Conservation (phyloP, 2,797 vertebrate genomes). For the Novumbra hubbsi region DNA sequence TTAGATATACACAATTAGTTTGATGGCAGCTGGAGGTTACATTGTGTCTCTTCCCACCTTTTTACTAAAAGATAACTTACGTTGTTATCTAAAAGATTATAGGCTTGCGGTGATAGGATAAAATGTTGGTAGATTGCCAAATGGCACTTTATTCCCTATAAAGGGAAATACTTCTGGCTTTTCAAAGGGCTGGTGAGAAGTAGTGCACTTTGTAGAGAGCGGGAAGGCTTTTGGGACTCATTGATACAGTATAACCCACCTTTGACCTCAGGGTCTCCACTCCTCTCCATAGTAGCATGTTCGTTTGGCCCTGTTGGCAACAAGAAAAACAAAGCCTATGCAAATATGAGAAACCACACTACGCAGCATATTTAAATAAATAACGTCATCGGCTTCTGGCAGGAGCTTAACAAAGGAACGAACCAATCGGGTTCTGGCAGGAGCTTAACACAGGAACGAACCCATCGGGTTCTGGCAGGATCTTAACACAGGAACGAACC, state of each 20-base stretch:
- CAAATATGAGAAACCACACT: constrained; percentile 20
- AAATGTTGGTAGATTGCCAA: not conserved
- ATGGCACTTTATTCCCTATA: not conserved
- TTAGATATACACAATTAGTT: not conserved
- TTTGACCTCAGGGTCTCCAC: not conserved
- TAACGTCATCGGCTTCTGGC: constrained; percentile 17
- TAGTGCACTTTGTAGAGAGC: not conserved
- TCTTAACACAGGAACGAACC: no score
- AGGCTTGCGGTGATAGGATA: not conserved
- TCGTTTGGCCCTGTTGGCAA: not conserved
- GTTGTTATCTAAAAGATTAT: not conserved
- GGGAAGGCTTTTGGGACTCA: not conserved
- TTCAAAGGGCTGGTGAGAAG: not conserved
- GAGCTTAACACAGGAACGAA: no score
- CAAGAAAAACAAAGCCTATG: constrained; percentile 5
- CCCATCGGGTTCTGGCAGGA: constrained; percentile 6
- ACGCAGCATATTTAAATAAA: constrained; percentile 37
- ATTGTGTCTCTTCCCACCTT: not conserved
- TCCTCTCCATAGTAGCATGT: not conserved
- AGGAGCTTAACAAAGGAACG: constrained; percentile 7
- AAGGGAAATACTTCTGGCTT: not conserved
- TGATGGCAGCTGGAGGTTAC: not conserved
- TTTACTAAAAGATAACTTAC: not conserved
- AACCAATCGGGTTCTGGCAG: no score
- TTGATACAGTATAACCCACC: not conserved